phyloP scores from a whole-genome alignment of 53 echinoderm and acorn worm species.

The Crossaster papposus region DNA sequence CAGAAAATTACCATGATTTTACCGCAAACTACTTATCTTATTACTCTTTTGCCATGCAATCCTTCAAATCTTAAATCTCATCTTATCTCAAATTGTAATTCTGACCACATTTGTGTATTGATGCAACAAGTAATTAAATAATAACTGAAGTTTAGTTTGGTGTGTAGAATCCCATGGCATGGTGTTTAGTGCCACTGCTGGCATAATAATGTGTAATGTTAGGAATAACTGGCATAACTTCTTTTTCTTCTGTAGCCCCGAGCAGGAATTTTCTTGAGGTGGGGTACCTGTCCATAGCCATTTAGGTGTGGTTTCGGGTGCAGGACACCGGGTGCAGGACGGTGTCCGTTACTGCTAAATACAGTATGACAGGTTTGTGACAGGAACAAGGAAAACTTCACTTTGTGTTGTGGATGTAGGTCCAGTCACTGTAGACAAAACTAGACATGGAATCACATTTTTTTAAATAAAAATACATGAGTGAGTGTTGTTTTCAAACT shows the following conservation, averaged over 20 bases:
- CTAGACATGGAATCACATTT: no score
- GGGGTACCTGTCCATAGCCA: conserved; percentile 41
- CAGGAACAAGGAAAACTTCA: neutral
- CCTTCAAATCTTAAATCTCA: no score
- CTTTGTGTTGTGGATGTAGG: neutral
- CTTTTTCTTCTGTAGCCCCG: neutral
- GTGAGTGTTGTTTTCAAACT: no score
- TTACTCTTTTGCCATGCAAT: no score
- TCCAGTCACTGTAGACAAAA: no score
- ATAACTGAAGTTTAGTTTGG: no score
- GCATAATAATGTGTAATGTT: conserved; percentile 51
- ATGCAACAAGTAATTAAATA: neutral
- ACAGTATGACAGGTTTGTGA: conserved; percentile 33
- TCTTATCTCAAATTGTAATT: no score
- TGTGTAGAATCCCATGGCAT: neutral
- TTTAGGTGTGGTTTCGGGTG: conserved; percentile 39
- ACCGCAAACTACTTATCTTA: no score
- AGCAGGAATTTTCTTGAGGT: conserved; percentile 40
- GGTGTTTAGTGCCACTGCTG: conserved; percentile 10
- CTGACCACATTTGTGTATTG: neutral
- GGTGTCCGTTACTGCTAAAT: conserved; percentile 37
- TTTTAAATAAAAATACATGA: no score
- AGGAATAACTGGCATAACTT: conserved; percentile 47
- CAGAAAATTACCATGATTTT: no score
- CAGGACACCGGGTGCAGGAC: no score